phyloP scores from a whole-genome alignment of 2,888 invertebrate genomes.

The Chirona hameri region DNA sequence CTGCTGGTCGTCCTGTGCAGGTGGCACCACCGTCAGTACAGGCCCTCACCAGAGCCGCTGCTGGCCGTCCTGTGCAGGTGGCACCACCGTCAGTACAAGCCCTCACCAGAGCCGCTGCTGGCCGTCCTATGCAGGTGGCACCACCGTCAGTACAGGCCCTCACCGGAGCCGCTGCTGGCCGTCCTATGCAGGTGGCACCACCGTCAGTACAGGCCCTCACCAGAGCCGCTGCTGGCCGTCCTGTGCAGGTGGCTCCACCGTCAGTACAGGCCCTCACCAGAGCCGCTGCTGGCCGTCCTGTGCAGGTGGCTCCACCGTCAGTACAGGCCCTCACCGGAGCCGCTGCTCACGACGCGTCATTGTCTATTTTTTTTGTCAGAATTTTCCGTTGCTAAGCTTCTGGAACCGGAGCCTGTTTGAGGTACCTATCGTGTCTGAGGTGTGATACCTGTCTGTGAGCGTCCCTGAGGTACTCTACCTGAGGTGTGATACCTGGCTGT shows the following conservation, averaged over 20 bases:
- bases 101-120: constrained; percentile 71
- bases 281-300: constrained; percentile 78
- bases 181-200: constrained; percentile 56
- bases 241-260: constrained; percentile 49
- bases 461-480: too few species aligned
- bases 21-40: not conserved
- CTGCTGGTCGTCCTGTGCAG: constrained; percentile 71
- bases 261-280: constrained; percentile 48
- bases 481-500: too few species aligned
- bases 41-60: constrained; percentile 59
- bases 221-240: constrained; percentile 75
- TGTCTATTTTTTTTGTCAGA: too few species aligned
- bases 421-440: too few species aligned
- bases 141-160: not conserved
- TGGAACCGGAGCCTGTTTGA: too few species aligned
- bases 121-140: constrained; percentile 62
- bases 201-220: too few species aligned
- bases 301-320: not conserved
- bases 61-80: constrained; percentile 66
- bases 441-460: too few species aligned
- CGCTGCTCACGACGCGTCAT: constrained; percentile 49
- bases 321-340: too few species aligned
- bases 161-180: constrained; percentile 69
- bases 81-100: too few species aligned
- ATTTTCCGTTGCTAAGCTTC: too few species aligned